Evolutionary conservation across 2,888 invertebrate genomes (phyloP), one percentile per base, ranked within the genome.

Genomic region (Xiphydria camelus): DNA sequence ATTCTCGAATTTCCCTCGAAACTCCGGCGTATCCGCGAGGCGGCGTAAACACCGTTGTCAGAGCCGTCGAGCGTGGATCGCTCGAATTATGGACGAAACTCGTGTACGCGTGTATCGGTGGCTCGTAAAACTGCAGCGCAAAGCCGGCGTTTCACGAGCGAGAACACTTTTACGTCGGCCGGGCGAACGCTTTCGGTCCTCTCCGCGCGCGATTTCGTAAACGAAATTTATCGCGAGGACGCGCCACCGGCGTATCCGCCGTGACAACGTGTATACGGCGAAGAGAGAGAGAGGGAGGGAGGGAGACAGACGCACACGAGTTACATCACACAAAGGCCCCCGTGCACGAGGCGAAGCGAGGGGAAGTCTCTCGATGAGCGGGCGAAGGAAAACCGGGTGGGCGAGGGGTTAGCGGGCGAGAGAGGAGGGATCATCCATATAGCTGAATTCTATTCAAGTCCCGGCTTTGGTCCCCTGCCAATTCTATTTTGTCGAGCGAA

Each of bases 401-500:
- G 20, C 35, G 47, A 37, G 42, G 15, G 18, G 34, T 15, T 39
- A 35, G 33, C 18, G 37, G 22, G 45, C 35, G 39, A 46, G 42
- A 48, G 45, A 49, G 37, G 45, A 39, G 48, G 49, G 47, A 52
- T 53, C 61, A 68, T 66, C 59, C 62, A 66, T 71, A 71, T 66
- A 69, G 66, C 67, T 64, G 53, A 56, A 64, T 62, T 70, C 71
- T 73, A 73, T 73, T 73, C 66, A 61, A 60, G 64, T 69, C 66
- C 59, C 55, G 53, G 54, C 53, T 63, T 66, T 73, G 73, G 69
- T 64, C 45, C 14, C 37, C 22, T 61, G 73, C 73, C 73, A 73
- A 71, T 59, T 73, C 73, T 73, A 73, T 73, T 73, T 73, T 67
- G 61, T 62, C 65, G 59, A 50, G 67, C 64, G 70, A 73, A 72